Evolutionary conservation across 1,140 invertebrate genomes (phyloP).

Genomic region (Nephila pilipes): DNA sequence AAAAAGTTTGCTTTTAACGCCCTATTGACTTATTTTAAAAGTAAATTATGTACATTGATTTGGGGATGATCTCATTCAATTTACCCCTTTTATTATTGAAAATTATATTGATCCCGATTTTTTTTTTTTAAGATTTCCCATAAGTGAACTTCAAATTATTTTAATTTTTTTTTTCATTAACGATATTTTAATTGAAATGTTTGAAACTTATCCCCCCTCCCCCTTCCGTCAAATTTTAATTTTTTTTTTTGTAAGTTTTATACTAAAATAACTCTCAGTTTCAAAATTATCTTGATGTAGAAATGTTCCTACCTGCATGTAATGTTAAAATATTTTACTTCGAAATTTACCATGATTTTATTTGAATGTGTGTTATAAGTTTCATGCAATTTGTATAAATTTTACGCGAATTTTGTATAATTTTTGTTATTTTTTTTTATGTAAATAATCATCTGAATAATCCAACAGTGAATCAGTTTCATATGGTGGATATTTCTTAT

Average conservation of each 20-base stretch:
- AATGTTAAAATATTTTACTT: neutral
- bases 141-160: too few species aligned
- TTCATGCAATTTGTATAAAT: neutral
- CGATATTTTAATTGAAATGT: too few species aligned
- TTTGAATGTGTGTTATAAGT: neutral
- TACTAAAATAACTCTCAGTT: neutral
- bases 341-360: neutral
- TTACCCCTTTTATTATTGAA: too few species aligned
- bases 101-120: too few species aligned
- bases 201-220: too few species aligned
- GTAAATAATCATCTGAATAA: slow-evolving; percentile 13
- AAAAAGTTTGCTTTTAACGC: neutral
- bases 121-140: too few species aligned
- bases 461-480: neutral
- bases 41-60: neutral
- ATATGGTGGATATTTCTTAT: neutral
- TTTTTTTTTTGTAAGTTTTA: neutral
- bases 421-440: slow-evolving; percentile 11
- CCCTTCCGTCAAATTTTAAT: neutral
- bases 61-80: slow-evolving; percentile 2
- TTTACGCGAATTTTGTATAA: neutral
- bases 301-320: neutral
- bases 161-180: too few species aligned
- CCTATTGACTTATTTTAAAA: neutral
- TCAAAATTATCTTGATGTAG: neutral